Conservation (phyloP, 2,113 vertebrate genomes). For the Megalops atlanticus region DNA sequence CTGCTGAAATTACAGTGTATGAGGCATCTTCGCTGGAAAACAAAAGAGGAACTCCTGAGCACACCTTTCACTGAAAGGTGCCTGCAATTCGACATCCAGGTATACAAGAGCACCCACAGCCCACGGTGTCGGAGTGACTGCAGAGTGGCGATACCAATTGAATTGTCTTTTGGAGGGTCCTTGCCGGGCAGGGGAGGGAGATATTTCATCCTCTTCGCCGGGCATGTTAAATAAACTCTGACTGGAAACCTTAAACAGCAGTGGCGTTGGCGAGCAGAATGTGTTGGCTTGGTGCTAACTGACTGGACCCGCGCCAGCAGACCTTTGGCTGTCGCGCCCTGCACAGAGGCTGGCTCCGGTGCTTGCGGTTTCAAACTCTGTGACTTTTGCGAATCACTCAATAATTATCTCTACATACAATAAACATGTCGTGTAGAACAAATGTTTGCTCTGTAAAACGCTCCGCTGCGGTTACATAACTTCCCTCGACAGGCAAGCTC, state of each 20-base stretch:
- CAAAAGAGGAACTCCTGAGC: background rate
- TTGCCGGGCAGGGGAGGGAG: background rate
- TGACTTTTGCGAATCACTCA: slow-evolving; percentile 49
- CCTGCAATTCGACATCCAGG: background rate
- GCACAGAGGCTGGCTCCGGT: slow-evolving; percentile 49
- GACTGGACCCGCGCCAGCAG: slow-evolving; percentile 48
- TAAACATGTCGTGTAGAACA: slow-evolving; percentile 49
- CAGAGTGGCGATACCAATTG: background rate
- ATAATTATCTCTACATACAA: slow-evolving; percentile 56
- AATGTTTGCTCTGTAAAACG: background rate
- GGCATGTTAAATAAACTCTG: slow-evolving; percentile 41
- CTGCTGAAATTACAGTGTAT: background rate
- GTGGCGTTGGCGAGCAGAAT: slow-evolving; percentile 57
- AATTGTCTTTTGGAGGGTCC: background rate
- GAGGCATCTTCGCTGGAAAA: background rate
- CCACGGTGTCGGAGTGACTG: background rate
- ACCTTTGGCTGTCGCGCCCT: slow-evolving; percentile 44
- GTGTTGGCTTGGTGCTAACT: slow-evolving; percentile 57
- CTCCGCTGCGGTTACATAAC: background rate
- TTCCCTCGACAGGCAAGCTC: background rate
- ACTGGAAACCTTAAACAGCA: slow-evolving; percentile 46
- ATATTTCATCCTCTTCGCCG: slow-evolving; percentile 26
- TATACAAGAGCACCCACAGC: background rate
- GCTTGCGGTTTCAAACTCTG: slow-evolving; percentile 60
- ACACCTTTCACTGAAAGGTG: background rate